A percentile compares a stretch with the other conserved stretches of the same genome.
Evolutionary conservation across 1,140 invertebrate genomes (phyloP).

Genomic region (Epicauta chinensis): DNA sequence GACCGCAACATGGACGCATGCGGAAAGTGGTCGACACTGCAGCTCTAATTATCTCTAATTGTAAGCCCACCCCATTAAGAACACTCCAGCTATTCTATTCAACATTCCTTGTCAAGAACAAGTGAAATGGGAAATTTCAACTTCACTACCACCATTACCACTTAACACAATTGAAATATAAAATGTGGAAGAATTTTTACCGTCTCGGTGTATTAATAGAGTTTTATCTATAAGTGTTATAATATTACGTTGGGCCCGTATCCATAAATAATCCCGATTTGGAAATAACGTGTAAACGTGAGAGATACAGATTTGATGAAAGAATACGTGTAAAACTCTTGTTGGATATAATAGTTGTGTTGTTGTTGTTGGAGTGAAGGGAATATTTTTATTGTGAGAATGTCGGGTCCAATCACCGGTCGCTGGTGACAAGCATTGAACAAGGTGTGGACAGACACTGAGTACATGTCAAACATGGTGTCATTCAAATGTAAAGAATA

Average conservation of each 20-base stretch:
- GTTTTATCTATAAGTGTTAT: no score
- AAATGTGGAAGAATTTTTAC: no score
- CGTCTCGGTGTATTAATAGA: no score
- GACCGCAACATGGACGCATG: constrained; percentile 24
- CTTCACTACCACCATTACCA: no score
- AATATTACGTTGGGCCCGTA: no score
- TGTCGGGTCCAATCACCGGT: constrained; percentile 24
- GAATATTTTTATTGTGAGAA: constrained; percentile 21
- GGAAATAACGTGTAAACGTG: no score
- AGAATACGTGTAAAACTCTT: no score
- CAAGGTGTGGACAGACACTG: constrained; percentile 27
- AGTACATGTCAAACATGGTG: constrained; percentile 31
- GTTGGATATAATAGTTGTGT: no score
- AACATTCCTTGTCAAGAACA: constrained; percentile 11
- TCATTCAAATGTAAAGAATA: constrained; percentile 16
- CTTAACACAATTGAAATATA: no score
- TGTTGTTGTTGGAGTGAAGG: neutral
- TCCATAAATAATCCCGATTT: no score
- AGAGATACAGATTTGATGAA: no score
- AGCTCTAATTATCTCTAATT: constrained; percentile 38
- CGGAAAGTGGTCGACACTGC: constrained; percentile 27
- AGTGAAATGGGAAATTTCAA: neutral
- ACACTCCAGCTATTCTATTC: constrained; percentile 11
- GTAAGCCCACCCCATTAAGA: constrained; percentile 26
- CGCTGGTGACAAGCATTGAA: constrained; percentile 27